Conservation (phyloP, 2,113 vertebrate genomes). For the Mastomys coucha region DNA sequence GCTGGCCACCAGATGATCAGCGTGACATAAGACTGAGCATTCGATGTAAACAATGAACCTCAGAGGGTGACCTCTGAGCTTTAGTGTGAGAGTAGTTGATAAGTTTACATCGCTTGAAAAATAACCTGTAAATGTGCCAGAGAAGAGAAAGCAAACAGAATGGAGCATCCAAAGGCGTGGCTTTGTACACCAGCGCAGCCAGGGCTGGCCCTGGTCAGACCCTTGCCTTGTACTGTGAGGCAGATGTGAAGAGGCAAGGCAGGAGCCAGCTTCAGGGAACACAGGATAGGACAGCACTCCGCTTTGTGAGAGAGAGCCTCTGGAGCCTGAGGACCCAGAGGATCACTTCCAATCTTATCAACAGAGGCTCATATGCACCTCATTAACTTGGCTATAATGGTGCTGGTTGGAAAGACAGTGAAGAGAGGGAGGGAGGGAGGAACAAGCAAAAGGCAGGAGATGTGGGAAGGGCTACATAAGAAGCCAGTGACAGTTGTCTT, state of each 20-base stretch:
- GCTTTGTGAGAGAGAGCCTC: not conserved
- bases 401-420: not conserved
- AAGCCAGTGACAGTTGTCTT: not conserved
- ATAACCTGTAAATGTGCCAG: not conserved
- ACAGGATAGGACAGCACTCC: not conserved
- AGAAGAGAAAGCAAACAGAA: not conserved
- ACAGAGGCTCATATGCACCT: not conserved
- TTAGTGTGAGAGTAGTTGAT: not conserved
- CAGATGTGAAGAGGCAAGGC: not conserved
- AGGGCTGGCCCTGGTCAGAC: not conserved
- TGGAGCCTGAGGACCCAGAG: not conserved
- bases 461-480: accelerated
- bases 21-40: not conserved
- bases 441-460: not conserved
- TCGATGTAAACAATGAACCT: not conserved
- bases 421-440: not conserved
- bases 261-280: not conserved
- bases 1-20: not conserved
- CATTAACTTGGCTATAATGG: not conserved
- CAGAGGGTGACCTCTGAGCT: not conserved
- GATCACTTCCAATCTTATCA: not conserved
- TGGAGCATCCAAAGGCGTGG: not conserved
- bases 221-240: not conserved
- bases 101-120: constrained; percentile 27
- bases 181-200: not conserved